Conservation (phyloP, 2,113 vertebrate species). For the Accipiter cooperii region DNA sequence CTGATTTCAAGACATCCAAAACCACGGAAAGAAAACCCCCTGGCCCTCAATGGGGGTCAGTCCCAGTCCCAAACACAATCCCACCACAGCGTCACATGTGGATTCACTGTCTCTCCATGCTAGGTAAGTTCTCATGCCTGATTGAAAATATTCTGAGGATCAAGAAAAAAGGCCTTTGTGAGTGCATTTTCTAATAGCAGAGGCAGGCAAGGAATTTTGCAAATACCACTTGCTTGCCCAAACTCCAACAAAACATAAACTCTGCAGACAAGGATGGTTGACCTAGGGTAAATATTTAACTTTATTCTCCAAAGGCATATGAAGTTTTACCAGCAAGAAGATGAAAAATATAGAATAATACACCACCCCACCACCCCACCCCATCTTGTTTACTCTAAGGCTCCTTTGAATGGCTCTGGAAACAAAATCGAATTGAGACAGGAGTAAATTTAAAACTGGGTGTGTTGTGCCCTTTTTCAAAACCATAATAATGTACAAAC, state of each 20-base stretch:
- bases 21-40: rapidly evolving
- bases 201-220: background rate
- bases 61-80: background rate
- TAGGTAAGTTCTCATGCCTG: background rate
- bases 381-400: background rate
- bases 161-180: background rate
- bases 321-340: background rate
- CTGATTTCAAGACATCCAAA: background rate
- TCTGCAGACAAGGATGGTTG: background rate
- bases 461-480: background rate
- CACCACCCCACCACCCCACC: background rate
- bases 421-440: background rate
- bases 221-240: background rate
- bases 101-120: background rate
- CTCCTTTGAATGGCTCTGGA: background rate
- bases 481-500: background rate
- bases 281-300: slow-evolving; percentile 60
- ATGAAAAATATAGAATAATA: slow-evolving; percentile 4
- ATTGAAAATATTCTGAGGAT: background rate
- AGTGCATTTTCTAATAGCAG: background rate
- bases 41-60: background rate
- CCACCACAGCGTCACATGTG: background rate
- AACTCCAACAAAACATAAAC: slow-evolving; percentile 34
- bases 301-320: background rate
- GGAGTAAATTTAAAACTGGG: background rate